These are phyloP conservation scores for Enteromius fasciolatus DNA, from an alignment of 2,797 vertebrate genomes.

Conservation along the genomic window DNA sequence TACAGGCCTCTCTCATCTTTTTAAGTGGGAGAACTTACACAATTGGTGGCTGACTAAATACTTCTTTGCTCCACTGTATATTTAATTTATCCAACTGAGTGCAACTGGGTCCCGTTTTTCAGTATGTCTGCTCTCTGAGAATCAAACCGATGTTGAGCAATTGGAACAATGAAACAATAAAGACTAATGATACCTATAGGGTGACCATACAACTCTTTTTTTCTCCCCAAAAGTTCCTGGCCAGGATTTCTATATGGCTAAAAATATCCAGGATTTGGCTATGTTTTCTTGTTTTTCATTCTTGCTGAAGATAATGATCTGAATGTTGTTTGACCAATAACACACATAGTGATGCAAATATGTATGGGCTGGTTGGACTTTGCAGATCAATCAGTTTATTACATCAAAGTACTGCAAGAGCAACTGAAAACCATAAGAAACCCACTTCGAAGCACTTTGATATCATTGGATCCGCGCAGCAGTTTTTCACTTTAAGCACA, in stretches of 20 bases:
- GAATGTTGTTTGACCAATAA: too few relatives aligned
- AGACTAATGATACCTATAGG: neutral
- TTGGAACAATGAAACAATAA: neutral
- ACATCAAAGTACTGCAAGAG: neutral
- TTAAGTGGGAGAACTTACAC: too few relatives aligned
- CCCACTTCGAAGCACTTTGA: neutral
- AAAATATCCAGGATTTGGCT: too few relatives aligned
- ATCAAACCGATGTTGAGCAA: slow-evolving; percentile 10
- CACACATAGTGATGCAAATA: neutral
- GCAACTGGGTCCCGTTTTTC: neutral
- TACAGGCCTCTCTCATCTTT: too few relatives aligned
- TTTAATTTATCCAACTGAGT: neutral
- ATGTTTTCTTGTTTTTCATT: too few relatives aligned
- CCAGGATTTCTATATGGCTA: too few relatives aligned
- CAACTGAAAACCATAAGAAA: neutral
- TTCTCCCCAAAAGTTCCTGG: too few relatives aligned
- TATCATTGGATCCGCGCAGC: neutral
- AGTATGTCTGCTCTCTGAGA: neutral
- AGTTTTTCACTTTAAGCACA: neutral
- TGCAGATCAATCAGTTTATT: neutral
- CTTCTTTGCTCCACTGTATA: too few relatives aligned
- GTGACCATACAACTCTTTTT: too few relatives aligned
- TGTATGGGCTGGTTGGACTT: neutral
- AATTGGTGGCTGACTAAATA: too few relatives aligned
- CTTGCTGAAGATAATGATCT: too few relatives aligned